These are phyloP conservation scores for Tragelaphus scriptus DNA, from an alignment of 2,113 vertebrate species.

Conservation along the genomic window DNA sequence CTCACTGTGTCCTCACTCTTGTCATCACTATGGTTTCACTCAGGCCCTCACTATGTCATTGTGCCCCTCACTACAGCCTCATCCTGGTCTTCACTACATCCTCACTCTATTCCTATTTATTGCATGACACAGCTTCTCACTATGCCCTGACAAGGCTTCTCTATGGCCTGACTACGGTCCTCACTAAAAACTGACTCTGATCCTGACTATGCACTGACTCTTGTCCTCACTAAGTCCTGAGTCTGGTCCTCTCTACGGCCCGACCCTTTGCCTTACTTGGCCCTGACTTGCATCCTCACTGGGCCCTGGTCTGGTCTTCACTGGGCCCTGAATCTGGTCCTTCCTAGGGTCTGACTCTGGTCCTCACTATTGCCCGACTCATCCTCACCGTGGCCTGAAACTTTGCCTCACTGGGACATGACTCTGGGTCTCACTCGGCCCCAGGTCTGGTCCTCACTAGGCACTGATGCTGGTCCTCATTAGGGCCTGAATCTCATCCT, in stretches of 20 bases:
- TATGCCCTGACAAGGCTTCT: neutral
- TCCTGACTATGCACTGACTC: neutral
- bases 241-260: neutral
- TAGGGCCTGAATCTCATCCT: neutral
- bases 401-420: neutral
- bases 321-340: neutral
- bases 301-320: neutral
- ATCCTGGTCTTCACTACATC: no score
- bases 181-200: neutral
- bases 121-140: neutral
- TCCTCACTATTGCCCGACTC: neutral
- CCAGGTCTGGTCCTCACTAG: neutral
- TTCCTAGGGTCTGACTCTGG: neutral
- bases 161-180: neutral
- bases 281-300: neutral
- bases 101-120: neutral
- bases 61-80: neutral
- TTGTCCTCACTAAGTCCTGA: neutral
- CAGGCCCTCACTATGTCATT: neutral
- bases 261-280: neutral
- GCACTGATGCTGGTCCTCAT: neutral
- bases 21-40: neutral
- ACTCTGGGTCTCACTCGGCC: neutral
- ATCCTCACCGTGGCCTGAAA: neutral
- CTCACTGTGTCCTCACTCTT: neutral